These are phyloP conservation scores for Bos indicus DNA, from an alignment of 2,113 vertebrate genomes.

Conservation along the genomic window DNA sequence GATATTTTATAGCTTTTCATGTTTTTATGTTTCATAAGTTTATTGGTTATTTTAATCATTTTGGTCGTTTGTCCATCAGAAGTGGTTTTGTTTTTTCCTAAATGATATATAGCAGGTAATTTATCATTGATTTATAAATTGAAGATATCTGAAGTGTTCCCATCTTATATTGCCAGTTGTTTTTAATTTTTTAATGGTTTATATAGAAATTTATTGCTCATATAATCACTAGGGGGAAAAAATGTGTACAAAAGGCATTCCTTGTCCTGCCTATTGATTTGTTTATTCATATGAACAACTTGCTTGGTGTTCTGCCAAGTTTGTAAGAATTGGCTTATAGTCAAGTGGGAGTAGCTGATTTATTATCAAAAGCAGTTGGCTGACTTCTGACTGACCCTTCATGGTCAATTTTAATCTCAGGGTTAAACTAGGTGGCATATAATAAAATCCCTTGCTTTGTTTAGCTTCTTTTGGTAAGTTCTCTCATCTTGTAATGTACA, in stretches of 20 bases:
- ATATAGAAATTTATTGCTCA: neutral
- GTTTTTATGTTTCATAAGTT: neutral
- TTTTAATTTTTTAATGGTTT: neutral
- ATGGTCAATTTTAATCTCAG: neutral
- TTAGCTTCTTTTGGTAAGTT: neutral
- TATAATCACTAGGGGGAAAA: neutral
- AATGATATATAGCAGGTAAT: neutral
- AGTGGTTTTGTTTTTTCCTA: neutral
- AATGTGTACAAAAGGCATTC: neutral
- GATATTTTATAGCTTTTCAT: neutral
- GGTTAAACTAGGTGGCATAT: neutral
- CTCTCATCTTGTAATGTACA: neutral
- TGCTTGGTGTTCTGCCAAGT: neutral
- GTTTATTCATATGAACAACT: neutral
- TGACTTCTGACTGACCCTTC: neutral
- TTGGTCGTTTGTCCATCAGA: neutral
- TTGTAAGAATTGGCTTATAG: neutral
- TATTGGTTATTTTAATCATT: neutral
- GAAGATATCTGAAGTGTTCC: neutral
- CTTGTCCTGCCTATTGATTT: neutral
- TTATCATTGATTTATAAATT: neutral
- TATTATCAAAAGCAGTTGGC: neutral
- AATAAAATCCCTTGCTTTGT: neutral
- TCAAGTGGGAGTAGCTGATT: neutral
- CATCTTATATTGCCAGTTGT: neutral